Evolutionary conservation across 2,113 vertebrate species (phyloP), one percentile per base, ranked within the genome.

Genomic region (Ptilorrhoa leucosticta): DNA sequence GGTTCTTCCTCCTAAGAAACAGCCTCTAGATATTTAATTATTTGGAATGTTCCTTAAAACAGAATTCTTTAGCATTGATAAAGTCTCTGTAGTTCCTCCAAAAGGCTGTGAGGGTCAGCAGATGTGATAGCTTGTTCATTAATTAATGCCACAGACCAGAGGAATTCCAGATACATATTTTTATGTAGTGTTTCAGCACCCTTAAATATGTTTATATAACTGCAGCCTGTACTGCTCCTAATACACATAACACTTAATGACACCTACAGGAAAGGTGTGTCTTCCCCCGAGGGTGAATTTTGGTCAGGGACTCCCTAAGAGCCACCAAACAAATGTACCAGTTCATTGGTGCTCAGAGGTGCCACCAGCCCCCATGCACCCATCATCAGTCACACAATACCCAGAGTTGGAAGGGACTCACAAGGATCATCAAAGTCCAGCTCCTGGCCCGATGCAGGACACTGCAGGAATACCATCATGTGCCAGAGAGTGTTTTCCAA

Each of bases 101-200:
- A 90, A 89, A 94, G 86, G 79, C 94, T 76, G 7, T 26, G 65
- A 35, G 89, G 88, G 94, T 80, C 94, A 91, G 30, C 76, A 93
- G 83, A 60, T 72, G 37, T 8, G 28, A 76, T 3, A 51, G 21
- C 31, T 78, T 51, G 91, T 83, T 94, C 68, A 90, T 90, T 81
- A 95, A 87, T 86, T 77, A 92, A 77, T 53, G 75, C 80, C 24
- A 94, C 66, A 95, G 93, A 95, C 10, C 80, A 93, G 76, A 90
- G 35, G 39, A 92, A 90, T 57, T 53, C 60, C 85, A 83, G 77
- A 54, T 37, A 31, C 11, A 2, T 24, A 12, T 51, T 90, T 92
- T 97, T 53, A 79, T 15, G 61, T 3, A 35, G 30, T 22, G 37
- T 61, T 83, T 63, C 69, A 82, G 28, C 37, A 79, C 44, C 42